A percentile compares a stretch with the other conserved stretches of the same genome.
These are phyloP conservation scores for Pelvicachromis taeniatus DNA, from an alignment of 2,113 vertebrate species.

Conservation along the genomic window DNA sequence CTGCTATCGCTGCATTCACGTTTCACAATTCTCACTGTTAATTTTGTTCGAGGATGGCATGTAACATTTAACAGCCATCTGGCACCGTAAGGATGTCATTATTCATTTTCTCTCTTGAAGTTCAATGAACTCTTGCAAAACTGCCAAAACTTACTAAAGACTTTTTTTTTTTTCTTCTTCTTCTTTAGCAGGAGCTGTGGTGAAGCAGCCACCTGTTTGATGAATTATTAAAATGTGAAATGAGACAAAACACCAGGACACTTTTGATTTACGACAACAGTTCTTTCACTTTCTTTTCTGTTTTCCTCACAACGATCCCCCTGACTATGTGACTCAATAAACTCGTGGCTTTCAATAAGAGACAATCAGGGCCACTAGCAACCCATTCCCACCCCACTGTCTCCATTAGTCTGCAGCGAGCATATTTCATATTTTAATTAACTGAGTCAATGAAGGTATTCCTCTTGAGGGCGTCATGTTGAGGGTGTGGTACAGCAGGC, in stretches of 20 bases:
- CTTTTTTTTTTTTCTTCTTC: neutral
- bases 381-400: neutral
- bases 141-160: constrained; percentile 15
- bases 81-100: neutral
- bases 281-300: neutral
- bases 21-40: constrained; percentile 11
- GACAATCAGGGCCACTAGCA: neutral
- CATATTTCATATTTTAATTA: constrained; percentile 67
- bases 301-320: neutral
- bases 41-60: constrained; percentile 23
- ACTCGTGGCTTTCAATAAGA: neutral
- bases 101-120: constrained; percentile 18
- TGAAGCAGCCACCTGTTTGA: constrained; percentile 14
- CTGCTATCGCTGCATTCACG: neutral
- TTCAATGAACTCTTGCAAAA: constrained; percentile 5
- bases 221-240: constrained; percentile 24
- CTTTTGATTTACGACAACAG: constrained; percentile 11
- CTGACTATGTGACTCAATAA: neutral
- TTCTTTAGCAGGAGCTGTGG: neutral
- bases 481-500: neutral
- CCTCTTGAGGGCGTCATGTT: constrained; percentile 11
- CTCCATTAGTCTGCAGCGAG: constrained; percentile 28
- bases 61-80: constrained; percentile 44
- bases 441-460: constrained; percentile 43
- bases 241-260: neutral